These are phyloP conservation scores for Nephila pilipes DNA, from an alignment of 1,140 invertebrate genomes.

Conservation along the genomic window DNA sequence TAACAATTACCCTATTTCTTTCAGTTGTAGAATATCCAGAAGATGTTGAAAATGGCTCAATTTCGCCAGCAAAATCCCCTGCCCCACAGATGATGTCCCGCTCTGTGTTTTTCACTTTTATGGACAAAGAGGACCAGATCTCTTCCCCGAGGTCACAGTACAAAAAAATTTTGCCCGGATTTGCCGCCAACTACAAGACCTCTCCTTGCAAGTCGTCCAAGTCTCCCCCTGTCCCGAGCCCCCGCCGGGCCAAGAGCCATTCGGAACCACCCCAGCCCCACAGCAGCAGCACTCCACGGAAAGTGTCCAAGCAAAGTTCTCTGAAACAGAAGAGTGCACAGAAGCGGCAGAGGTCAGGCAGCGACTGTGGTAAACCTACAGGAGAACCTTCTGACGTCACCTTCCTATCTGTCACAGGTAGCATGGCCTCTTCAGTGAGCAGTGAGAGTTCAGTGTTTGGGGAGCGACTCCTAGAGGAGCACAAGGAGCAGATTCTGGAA, in stretches of 20 bases:
- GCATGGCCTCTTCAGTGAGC: slow-evolving; percentile 66
- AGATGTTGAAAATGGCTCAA: neutral
- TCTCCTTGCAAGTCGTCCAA: slow-evolving; percentile 29
- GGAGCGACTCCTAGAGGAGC: slow-evolving; percentile 45
- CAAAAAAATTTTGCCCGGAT: slow-evolving; percentile 60
- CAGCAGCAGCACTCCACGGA: slow-evolving; percentile 45
- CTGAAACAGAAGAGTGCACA: neutral
- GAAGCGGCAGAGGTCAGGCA: slow-evolving; percentile 39
- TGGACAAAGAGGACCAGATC: slow-evolving; percentile 43
- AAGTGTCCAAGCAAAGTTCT: neutral
- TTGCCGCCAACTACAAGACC: slow-evolving; percentile 58
- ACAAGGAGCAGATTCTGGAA: slow-evolving; percentile 62
- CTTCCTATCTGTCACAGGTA: slow-evolving; percentile 47
- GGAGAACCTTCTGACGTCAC: neutral
- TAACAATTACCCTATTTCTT: neutral
- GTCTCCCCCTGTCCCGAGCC: slow-evolving; percentile 8
- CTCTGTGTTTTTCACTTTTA: slow-evolving; percentile 68
- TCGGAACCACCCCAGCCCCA: slow-evolving; percentile 53
- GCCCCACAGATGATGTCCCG: slow-evolving; percentile 16
- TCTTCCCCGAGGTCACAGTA: slow-evolving; percentile 53
- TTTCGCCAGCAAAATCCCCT: slow-evolving; percentile 40
- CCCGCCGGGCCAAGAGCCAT: slow-evolving; percentile 42
- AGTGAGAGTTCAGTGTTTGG: slow-evolving; percentile 53
- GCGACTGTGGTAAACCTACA: neutral
- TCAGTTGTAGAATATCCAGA: slow-evolving; percentile 53